Percentiles rank a stretch among this genome's conserved stretches.
Conservation (phyloP, 2,888 invertebrate species). For the Temnothorax unifasciatus region DNA sequence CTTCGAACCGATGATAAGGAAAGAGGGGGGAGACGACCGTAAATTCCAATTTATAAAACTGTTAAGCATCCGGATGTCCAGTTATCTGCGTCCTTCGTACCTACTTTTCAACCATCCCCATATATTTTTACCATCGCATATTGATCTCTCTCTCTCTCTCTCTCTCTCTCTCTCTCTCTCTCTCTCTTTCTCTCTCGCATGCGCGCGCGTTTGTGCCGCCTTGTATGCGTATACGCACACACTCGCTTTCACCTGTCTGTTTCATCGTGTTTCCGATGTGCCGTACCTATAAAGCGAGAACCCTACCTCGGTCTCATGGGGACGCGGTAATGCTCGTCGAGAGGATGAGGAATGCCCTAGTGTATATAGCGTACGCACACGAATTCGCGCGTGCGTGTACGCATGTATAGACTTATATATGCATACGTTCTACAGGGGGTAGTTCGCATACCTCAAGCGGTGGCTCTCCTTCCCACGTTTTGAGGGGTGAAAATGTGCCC, state of each 20-base stretch:
- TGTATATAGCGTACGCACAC: slow-evolving; percentile 58
- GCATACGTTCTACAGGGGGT: slow-evolving; percentile 63
- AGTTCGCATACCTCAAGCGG: slow-evolving; percentile 78
- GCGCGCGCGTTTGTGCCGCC: neutral
- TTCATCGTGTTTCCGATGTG: slow-evolving; percentile 71
- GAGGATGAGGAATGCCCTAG: slow-evolving; percentile 75
- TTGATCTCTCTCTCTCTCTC: slow-evolving; percentile 61
- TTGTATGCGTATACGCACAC: slow-evolving; percentile 52
- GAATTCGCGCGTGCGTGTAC: neutral
- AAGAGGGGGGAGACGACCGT: slow-evolving; percentile 66
- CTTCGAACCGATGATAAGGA: slow-evolving; percentile 73
- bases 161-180: slow-evolving; percentile 35
- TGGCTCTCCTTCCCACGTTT: slow-evolving; percentile 76
- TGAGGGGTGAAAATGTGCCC: slow-evolving; percentile 80
- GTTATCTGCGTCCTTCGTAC: slow-evolving; percentile 68
- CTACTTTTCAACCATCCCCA: slow-evolving; percentile 68
- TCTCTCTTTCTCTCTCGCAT: slow-evolving; percentile 31
- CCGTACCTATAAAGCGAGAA: slow-evolving; percentile 75
- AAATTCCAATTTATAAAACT: slow-evolving; percentile 84
- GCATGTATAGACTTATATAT: slow-evolving; percentile 51
- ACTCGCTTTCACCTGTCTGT: slow-evolving; percentile 79
- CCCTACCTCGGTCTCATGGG: slow-evolving; percentile 74
- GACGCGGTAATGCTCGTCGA: slow-evolving; percentile 74
- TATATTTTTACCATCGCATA: slow-evolving; percentile 57
- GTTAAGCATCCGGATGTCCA: slow-evolving; percentile 77